A percentile compares a stretch with the other conserved stretches of the same genome.
Conservation (phyloP, 2,888 invertebrate species). For the Sesamia inferens region DNA sequence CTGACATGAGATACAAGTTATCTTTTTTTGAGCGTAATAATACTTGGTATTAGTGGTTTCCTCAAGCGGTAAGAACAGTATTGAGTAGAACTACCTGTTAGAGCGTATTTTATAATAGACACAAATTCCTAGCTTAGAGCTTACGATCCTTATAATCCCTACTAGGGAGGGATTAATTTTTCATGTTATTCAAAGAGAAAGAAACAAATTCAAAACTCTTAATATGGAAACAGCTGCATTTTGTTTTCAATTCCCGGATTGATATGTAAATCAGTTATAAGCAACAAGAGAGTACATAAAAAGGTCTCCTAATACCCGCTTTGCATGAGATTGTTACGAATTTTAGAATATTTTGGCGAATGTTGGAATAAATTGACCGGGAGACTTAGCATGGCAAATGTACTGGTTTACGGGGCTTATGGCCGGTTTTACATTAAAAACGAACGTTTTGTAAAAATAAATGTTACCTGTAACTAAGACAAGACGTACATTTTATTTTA, state of each 20-base stretch:
- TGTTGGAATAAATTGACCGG: slow-evolving; percentile 57
- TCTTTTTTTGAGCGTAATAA: too few relatives aligned
- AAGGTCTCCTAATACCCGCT: slow-evolving; percentile 59
- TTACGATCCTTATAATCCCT: background rate
- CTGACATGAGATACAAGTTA: too few relatives aligned
- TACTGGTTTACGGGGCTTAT: slow-evolving; percentile 36
- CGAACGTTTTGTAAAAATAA: background rate
- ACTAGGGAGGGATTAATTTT: background rate
- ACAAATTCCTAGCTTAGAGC: background rate
- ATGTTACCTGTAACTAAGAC: background rate
- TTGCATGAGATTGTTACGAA: slow-evolving; percentile 57
- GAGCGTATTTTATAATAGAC: too few relatives aligned
- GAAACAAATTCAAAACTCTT: slow-evolving; percentile 10
- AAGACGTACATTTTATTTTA: background rate
- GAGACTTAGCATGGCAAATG: slow-evolving; percentile 54
- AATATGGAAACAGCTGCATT: slow-evolving; percentile 49
- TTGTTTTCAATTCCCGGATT: slow-evolving; percentile 46
- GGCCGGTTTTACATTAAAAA: slow-evolving; percentile 21
- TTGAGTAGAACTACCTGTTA: too few relatives aligned
- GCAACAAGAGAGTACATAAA: slow-evolving; percentile 57
- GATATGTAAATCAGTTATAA: slow-evolving; percentile 53
- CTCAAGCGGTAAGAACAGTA: background rate
- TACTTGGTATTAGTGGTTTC: too few relatives aligned
- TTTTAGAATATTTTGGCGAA: slow-evolving; percentile 51
- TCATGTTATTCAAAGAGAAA: slow-evolving; percentile 2